Percentiles rank a stretch among this genome's conserved stretches.
Evolutionary conservation across 2,797 vertebrate species (phyloP).

Genomic region (Anguilla marmorata): DNA sequence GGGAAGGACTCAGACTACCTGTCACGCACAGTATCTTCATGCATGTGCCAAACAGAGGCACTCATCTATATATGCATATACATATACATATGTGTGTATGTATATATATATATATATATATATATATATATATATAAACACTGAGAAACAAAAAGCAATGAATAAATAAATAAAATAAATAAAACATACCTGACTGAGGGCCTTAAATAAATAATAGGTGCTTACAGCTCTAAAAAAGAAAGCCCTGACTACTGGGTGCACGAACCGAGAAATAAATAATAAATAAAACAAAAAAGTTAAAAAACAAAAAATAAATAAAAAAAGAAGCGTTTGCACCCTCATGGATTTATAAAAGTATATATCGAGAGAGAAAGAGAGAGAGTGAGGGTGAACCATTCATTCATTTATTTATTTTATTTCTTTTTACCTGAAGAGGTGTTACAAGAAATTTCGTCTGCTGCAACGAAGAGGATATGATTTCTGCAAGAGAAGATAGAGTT

Average conservation of each 20-base stretch:
- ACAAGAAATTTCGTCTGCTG: conserved; percentile 96
- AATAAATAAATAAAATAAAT: conserved; percentile 16
- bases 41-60: conserved; percentile 47
- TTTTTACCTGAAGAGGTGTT: conserved; percentile 94
- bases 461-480: conserved; percentile 96
- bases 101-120: no score
- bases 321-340: conserved; percentile 50
- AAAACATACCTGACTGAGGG: conserved; percentile 45
- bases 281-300: conserved; percentile 53
- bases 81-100: neutral
- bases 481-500: conserved; percentile 97
- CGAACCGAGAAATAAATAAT: conserved; percentile 35
- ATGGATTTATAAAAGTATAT: conserved; percentile 13
- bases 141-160: neutral
- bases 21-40: conserved; percentile 46
- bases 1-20: conserved; percentile 44
- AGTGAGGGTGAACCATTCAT: conserved; percentile 53
- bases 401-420: conserved; percentile 69
- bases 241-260: conserved; percentile 55
- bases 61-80: conserved; percentile 21
- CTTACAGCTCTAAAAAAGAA: conserved; percentile 41
- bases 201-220: conserved; percentile 53
- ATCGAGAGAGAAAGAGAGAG: conserved; percentile 35
- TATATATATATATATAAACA: neutral
- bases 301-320: conserved; percentile 54